Evolutionary conservation across 2,113 vertebrate species (phyloP).

Genomic region (Nestor notabilis): DNA sequence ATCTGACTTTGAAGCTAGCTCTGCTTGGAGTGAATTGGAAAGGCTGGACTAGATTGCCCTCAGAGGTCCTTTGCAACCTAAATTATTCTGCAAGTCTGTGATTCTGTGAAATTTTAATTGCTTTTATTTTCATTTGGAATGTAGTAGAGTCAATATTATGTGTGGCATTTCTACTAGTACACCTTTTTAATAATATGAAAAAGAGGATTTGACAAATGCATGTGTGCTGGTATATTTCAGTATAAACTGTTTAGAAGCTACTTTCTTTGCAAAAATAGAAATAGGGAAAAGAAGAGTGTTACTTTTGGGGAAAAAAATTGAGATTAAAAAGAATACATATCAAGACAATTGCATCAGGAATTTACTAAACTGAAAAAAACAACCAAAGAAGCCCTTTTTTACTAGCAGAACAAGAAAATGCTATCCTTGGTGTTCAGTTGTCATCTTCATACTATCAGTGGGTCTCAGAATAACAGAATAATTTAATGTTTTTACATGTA

Average conservation of each 20-base stretch:
- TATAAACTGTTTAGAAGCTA: background rate
- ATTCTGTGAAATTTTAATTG: background rate
- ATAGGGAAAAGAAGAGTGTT: background rate
- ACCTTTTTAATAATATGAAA: background rate
- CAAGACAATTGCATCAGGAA: background rate
- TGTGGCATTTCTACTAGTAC: background rate
- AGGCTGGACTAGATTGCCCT: background rate
- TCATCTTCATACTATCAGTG: constrained; percentile 32
- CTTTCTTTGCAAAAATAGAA: background rate
- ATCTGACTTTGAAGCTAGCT: background rate
- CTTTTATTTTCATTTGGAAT: background rate
- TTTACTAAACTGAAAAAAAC: constrained; percentile 18
- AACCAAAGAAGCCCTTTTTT: background rate
- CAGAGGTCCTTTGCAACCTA: background rate
- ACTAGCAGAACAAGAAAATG: background rate
- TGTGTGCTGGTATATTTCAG: background rate
- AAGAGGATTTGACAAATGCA: background rate
- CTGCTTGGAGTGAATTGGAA: background rate
- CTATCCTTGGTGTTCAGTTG: constrained; percentile 54
- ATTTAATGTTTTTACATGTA: constrained; percentile 45
- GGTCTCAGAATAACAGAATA: constrained; percentile 59
- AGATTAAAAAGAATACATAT: background rate
- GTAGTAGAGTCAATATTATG: background rate
- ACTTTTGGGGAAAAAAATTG: background rate
- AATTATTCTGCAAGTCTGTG: background rate